Percentiles rank a stretch among this genome's conserved stretches.
phyloP scores from a whole-genome alignment of 2,797 vertebrate genomes.

The Tapirus indicus region DNA sequence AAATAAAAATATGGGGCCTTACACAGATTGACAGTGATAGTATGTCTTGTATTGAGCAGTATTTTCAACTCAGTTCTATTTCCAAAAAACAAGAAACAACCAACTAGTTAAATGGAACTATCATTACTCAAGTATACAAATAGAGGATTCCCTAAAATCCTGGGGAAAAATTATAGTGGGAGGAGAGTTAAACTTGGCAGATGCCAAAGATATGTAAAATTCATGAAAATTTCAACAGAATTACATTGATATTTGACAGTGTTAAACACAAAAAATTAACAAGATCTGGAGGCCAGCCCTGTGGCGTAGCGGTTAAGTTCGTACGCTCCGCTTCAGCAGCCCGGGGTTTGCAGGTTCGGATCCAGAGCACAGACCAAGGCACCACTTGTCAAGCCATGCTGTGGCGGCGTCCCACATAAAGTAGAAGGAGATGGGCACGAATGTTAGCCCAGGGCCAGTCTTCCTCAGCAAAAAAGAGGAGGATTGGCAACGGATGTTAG shows the following conservation, averaged over 20 bases:
- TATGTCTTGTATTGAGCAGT: background rate
- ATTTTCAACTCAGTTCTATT: background rate
- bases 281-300: no score
- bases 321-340: no score
- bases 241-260: background rate
- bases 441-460: no score
- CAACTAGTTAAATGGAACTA: background rate
- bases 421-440: no score
- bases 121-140: background rate
- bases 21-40: background rate
- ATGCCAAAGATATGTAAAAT: background rate
- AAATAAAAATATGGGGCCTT: background rate
- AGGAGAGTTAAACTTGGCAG: background rate
- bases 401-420: no score
- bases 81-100: background rate
- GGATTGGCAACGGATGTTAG: no score
- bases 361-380: no score
- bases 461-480: no score
- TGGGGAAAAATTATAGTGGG: background rate
- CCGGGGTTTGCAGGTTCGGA: no score
- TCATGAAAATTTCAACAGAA: background rate
- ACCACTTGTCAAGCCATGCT: no score
- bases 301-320: no score
- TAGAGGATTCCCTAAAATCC: background rate
- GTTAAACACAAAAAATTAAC: background rate